Evolutionary conservation across 2,797 vertebrate genomes (phyloP), one percentile per base, ranked within the genome.

Genomic region (Paedocypris micromegethes): DNA sequence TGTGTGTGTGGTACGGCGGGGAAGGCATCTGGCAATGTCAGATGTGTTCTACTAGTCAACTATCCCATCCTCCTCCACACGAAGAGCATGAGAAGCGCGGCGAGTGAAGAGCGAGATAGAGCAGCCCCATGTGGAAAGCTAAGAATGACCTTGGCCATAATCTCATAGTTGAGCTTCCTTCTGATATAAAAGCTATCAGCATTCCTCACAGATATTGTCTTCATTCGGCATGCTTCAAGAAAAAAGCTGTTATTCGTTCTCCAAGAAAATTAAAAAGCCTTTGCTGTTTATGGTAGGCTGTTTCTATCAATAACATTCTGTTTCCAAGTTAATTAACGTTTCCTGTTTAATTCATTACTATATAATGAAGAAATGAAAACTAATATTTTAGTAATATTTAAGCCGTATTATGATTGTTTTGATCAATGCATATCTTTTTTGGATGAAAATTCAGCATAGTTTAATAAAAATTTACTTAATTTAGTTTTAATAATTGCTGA

Each of bases 61-160:
- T 40, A 71, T 74, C 70, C 65, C 62, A 75, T 72, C 68, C 45
- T 54, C 58, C 40, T 63, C 6, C 49, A 9, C 62, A 66, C 50
- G 37, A 51, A 55, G 56, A 58, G 41, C 62, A 53, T 9, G 43
- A 55, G 23, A 7, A 41, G 44, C 39, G 40, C 41, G n/a, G 47
- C 42, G 42, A 60, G 58, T 60, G 43, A 43, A 39, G 45, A 37
- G 5, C 7, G 8, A 38, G 40, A 48, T 41, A 70, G 46, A 44
- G 9, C 7, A 48, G 46, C 39, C 59, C 56, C 40, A 23, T 60
- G 5, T 63, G 52, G 59, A 56, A 47, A 63, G 68, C 51, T 42
- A 37, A 46, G 45, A 5, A 45, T 70, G 47, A 64, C 68, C 68
- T 64, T 70, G 68, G 60, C 56, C 60, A 45, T 43, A 63, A 70